Base-by-base conservation (phyloP, 2,113 vertebrate species). In the Gambusia holbrooki region DNA sequence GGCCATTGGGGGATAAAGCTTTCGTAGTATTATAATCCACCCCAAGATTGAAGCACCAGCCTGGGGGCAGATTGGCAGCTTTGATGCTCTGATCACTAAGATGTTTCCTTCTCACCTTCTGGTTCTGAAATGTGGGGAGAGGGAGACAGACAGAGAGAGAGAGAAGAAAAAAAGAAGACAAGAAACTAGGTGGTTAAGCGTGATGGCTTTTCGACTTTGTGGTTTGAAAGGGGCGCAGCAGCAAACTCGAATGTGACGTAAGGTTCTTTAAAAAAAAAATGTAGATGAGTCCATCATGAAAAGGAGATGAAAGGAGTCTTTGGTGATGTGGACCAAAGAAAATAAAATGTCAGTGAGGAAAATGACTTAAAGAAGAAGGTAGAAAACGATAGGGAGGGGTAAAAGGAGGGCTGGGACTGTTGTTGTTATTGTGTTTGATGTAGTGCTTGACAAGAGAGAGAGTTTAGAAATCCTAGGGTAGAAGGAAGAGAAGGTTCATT, bases 391-490 rank as follows among this genome's bases (percentile, higher is more conserved):
- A 68, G 77, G 87, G 77, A 77, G 85, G 81, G 84, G 85, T 71
- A 83, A 77, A 37, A 82, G 83, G 82, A 71, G 74, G 83, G 77
- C 73, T 66, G 75, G 84, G 87, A 86, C 33, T 70, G 84, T 82
- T 92, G 92, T 91, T 92, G 88, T 92, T 91, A 84, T 88, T 90
- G 88, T 90, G 88, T 94, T 92, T 93, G 92, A 94, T 94, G 92
- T 92, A 88, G 84, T 92, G 90, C 92, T 93, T 92, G 92, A 94
- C 92, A 91, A 92, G 91, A 90, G 86, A 87, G 89, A 90, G 90
- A 92, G 91, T 93, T 94, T 92, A 92, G 89, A 93, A 93, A 92
- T 92, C 83, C 90, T 92, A 81, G 86, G 88, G 90, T 87, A 79
- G 85, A 77, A 74, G 54, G 89, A 81, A 88, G 86, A 91, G 89